phyloP scores from a whole-genome alignment of 2,797 vertebrate species.

The Schizopygopsis malacanthus region DNA sequence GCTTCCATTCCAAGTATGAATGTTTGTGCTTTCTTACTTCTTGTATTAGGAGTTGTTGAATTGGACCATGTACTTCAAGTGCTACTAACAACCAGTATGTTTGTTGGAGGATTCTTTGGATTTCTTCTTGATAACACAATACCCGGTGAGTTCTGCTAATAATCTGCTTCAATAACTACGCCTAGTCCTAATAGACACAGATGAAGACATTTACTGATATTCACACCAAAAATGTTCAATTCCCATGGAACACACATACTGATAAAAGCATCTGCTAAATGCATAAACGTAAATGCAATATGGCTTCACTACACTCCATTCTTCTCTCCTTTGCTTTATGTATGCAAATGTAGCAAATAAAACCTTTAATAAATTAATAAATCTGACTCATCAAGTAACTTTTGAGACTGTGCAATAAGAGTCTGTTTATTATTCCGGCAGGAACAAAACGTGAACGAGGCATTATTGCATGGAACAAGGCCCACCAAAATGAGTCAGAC shows the following conservation, averaged over 20 bases:
- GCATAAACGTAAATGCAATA: neutral
- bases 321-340: neutral
- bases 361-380: neutral
- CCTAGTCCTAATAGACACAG: neutral
- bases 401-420: neutral
- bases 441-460: slow-evolving; percentile 90
- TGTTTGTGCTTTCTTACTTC: neutral
- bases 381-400: neutral
- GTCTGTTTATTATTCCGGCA: slow-evolving; percentile 60
- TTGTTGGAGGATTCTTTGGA: slow-evolving; percentile 92
- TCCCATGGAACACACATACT: too few relatives aligned
- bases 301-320: neutral
- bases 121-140: slow-evolving; percentile 95
- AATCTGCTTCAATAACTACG: neutral
- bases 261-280: too few relatives aligned
- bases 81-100: slow-evolving; percentile 95
- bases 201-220: neutral
- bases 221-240: neutral
- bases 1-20: neutral
- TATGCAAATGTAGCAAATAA: neutral
- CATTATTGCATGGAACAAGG: slow-evolving; percentile 84
- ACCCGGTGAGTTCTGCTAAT: slow-evolving; percentile 80
- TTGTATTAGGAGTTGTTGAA: slow-evolving; percentile 81
- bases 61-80: slow-evolving; percentile 92
- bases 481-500: slow-evolving; percentile 72